Evolutionary conservation across 1,140 invertebrate genomes (phyloP), one percentile per base, ranked within the genome.

Genomic region (Meloidogyne exigua): DNA sequence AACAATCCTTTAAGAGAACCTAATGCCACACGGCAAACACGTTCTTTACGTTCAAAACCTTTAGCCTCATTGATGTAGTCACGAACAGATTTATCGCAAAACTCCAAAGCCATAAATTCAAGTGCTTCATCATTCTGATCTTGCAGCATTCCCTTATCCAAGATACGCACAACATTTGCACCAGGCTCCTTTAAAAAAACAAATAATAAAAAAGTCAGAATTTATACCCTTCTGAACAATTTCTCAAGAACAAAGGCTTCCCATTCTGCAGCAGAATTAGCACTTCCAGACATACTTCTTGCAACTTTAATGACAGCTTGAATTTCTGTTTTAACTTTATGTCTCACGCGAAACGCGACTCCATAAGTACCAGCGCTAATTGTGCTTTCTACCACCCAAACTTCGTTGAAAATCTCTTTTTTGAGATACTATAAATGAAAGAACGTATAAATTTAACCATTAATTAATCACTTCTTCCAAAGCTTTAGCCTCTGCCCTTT

Each of bases 51-150:
- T 25, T 65, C n/a, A 44, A 67, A 68, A 10, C 28, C 65, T 26
- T 32, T 36, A 9, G 65, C 80, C 25, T 28, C 75, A 23, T 84
- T 64, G 13, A 82, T 32, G 26, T 77, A 83, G 12, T 84, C 71
- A 25, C 64, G 44, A 12, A 82, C 79, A 23, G 26, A 28, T 21
- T 73, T 49, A n/a, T 79, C 82, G 13, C 72, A 77, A 23, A 80
- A 78, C 21, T 82, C 81, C 9, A 82, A 68, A n/a, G 82, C 82
- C 77, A 82, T 82, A 66, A 82, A 82, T 65, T 82, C 75, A 67
- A 84, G 80, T 11, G 66, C 78, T n/a, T 78, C 68, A 25, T 76
- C 78, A 42, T 81, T 65, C 13, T 83, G 76, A 71, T 84, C 81
- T 11, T 71, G 75, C 15, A 82, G 49, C 75, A 82, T 77, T 28